phyloP scores from a whole-genome alignment of 2,797 vertebrate genomes.

The Etheostoma perlongum region DNA sequence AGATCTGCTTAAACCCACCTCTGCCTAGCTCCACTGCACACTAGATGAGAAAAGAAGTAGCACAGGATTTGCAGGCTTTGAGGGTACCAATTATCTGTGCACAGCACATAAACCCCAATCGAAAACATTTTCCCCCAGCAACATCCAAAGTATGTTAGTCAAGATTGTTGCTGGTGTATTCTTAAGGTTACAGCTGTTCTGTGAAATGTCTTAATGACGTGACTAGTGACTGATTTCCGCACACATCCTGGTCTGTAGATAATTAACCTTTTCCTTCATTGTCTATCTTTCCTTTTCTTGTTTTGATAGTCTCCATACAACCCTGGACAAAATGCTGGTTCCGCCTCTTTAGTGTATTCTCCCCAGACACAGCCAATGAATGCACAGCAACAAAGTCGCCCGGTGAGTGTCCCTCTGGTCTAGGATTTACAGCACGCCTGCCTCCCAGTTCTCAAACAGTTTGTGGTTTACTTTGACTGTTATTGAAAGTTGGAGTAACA shows the following conservation, averaged over 20 bases:
- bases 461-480: constrained; percentile 22
- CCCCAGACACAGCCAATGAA: constrained; percentile 96
- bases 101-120: constrained; percentile 32
- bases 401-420: constrained; percentile 86
- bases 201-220: constrained; percentile 25
- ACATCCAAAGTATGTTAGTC: constrained; percentile 19
- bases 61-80: constrained; percentile 44
- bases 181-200: constrained; percentile 7
- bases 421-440: constrained; percentile 16
- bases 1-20: constrained; percentile 52
- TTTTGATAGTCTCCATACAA: constrained; percentile 91
- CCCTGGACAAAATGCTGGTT: constrained; percentile 95
- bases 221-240: constrained; percentile 10
- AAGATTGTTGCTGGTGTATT: constrained; percentile 1
- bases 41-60: constrained; percentile 47
- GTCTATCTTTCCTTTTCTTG: constrained; percentile 32
- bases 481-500: constrained; percentile 3
- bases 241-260: constrained; percentile 1
- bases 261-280: constrained; percentile 30
- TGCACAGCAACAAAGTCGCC: constrained; percentile 95
- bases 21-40: constrained; percentile 38
- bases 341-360: constrained; percentile 93
- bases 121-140: constrained; percentile 41
- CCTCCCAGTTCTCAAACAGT: constrained; percentile 22
- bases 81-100: constrained; percentile 53